phyloP scores from a whole-genome alignment of 2,888 invertebrate species.

The Apotomis capreana region DNA sequence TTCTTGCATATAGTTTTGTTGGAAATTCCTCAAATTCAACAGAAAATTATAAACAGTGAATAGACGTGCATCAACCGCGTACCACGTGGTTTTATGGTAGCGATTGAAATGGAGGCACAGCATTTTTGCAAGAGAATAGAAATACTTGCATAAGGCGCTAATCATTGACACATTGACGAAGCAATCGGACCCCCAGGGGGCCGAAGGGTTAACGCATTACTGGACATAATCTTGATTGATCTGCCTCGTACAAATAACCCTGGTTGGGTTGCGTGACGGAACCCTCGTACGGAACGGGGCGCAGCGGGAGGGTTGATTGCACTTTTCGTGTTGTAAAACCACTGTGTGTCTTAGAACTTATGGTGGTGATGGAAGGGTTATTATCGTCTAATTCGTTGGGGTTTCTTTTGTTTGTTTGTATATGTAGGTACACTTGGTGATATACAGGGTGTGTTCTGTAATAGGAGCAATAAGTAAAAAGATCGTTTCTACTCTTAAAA shows the following conservation, averaged over 20 bases:
- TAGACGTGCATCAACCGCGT: not conserved
- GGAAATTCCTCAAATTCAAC: no score
- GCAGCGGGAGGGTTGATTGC: slow-evolving; percentile 55
- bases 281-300: slow-evolving; percentile 27
- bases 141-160: slow-evolving; percentile 61
- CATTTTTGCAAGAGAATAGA: slow-evolving; percentile 11
- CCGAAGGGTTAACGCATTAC: slow-evolving; percentile 72
- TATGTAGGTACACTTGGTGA: no score
- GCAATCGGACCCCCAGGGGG: slow-evolving; percentile 65
- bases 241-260: slow-evolving; percentile 73
- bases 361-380: slow-evolving; percentile 10
- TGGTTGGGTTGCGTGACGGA: slow-evolving; percentile 62
- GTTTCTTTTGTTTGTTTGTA: not conserved
- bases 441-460: no score
- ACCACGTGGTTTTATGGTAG: not conserved
- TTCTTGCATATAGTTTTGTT: no score
- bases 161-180: slow-evolving; percentile 76
- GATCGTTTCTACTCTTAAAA: no score
- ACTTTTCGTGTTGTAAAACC: slow-evolving; percentile 52
- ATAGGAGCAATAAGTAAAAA: no score
- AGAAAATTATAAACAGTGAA: no score
- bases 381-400: not conserved
- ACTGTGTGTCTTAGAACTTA: slow-evolving; percentile 17
- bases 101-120: not conserved
- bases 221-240: slow-evolving; percentile 81